Evolutionary conservation across 2,113 vertebrate genomes (phyloP).

Genomic region (Mastomys natalensis): DNA sequence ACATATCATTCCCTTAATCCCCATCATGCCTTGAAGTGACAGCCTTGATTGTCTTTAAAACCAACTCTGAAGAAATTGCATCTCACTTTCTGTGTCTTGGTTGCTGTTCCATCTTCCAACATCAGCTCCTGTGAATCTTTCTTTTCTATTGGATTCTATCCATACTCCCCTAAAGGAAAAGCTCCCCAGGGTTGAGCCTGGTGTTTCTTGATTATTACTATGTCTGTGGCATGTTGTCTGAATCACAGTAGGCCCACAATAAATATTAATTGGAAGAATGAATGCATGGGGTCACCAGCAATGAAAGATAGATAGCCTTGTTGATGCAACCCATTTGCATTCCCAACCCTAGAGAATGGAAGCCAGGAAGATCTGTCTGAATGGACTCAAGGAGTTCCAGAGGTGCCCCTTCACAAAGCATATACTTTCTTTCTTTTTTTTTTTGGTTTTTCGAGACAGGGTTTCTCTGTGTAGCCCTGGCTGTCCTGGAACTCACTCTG

Average conservation of each 20-base stretch:
- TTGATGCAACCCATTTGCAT: neutral
- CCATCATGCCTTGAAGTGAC: neutral
- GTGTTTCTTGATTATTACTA: neutral
- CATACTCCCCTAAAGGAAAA: neutral
- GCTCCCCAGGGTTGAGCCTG: neutral
- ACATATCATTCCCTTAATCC: neutral
- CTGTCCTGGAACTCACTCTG: too few species aligned
- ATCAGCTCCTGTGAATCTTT: neutral
- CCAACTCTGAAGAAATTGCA: neutral
- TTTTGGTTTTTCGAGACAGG: too few species aligned
- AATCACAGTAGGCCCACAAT: neutral
- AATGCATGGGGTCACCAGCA: neutral
- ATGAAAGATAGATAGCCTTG: neutral
- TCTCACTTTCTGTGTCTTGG: neutral
- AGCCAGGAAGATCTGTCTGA: neutral
- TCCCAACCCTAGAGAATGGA: neutral
- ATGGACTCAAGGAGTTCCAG: neutral
- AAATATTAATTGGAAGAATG: neutral
- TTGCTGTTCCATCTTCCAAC: neutral
- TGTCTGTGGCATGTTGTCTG: neutral
- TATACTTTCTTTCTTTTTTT: too few species aligned
- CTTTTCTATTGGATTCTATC: neutral
- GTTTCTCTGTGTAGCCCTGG: too few species aligned
- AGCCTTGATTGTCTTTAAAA: neutral
- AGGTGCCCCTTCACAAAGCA: neutral